These are phyloP conservation scores for Oenanthe melanoleuca DNA, from an alignment of 2,113 vertebrate species.

Conservation along the genomic window DNA sequence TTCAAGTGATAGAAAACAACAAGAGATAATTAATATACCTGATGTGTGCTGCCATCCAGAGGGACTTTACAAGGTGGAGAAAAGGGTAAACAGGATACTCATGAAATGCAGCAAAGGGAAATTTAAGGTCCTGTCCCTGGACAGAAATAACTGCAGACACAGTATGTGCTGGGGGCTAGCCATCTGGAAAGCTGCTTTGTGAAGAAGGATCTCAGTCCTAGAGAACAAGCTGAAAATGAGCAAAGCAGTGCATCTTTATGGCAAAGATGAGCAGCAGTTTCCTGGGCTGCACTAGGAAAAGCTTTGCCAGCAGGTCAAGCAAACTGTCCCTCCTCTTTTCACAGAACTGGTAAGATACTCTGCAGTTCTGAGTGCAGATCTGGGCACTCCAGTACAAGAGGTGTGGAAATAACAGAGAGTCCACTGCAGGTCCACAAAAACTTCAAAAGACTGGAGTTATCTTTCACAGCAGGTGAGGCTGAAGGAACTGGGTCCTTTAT, in stretches of 20 bases:
- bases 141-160: neutral
- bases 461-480: neutral
- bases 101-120: neutral
- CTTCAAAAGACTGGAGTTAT: neutral
- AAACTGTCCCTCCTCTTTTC: neutral
- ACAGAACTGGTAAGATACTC: neutral
- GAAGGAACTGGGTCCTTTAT: neutral
- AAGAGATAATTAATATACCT: neutral
- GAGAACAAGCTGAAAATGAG: neutral
- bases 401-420: neutral
- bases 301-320: neutral
- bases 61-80: neutral
- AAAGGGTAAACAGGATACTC: neutral
- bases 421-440: neutral
- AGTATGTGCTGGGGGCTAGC: neutral
- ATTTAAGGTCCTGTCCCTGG: neutral
- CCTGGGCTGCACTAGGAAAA: neutral
- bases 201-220: neutral
- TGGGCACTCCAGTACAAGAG: neutral
- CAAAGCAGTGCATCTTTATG: neutral
- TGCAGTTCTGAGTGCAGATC: neutral
- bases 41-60: neutral
- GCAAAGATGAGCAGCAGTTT: neutral
- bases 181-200: neutral
- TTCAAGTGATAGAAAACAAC: neutral